These are phyloP conservation scores for Pterois miles DNA, from an alignment of 2,797 vertebrate genomes.

Conservation along the genomic window DNA sequence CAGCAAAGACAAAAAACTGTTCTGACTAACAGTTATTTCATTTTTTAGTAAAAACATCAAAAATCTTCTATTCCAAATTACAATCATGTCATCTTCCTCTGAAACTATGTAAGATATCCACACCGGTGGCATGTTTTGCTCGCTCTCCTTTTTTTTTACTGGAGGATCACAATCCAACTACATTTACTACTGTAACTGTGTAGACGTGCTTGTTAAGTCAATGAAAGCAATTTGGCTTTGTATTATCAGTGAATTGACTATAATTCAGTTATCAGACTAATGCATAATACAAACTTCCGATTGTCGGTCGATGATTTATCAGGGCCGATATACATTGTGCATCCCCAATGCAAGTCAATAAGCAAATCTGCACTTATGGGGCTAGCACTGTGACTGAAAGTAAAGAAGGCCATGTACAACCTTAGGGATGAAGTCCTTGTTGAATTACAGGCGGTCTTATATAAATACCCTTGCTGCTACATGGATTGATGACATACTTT, in stretches of 20 bases:
- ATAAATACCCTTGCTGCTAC: conserved; percentile 2
- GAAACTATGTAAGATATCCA: too few species aligned
- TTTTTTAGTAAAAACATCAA: background rate
- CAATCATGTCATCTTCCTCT: background rate
- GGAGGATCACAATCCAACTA: background rate
- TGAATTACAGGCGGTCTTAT: background rate
- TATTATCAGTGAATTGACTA: background rate
- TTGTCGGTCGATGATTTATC: background rate
- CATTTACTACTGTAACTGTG: background rate
- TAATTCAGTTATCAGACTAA: background rate
- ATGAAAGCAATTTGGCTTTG: background rate
- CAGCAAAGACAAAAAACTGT: background rate
- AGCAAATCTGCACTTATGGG: background rate
- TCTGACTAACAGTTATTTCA: background rate
- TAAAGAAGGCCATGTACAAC: background rate
- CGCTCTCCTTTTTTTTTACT: too few species aligned
- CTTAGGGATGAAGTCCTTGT: background rate
- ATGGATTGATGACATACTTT: conserved; percentile 1
- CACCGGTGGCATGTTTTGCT: too few species aligned
- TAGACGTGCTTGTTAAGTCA: background rate
- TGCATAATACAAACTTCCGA: background rate
- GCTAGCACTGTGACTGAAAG: background rate
- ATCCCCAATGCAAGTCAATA: background rate
- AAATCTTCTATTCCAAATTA: background rate
- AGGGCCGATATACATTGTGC: background rate